A percentile compares a stretch with the other conserved stretches of the same genome.
Conservation (phyloP, 2,888 invertebrate species). For the Drosophila tripunctata region DNA sequence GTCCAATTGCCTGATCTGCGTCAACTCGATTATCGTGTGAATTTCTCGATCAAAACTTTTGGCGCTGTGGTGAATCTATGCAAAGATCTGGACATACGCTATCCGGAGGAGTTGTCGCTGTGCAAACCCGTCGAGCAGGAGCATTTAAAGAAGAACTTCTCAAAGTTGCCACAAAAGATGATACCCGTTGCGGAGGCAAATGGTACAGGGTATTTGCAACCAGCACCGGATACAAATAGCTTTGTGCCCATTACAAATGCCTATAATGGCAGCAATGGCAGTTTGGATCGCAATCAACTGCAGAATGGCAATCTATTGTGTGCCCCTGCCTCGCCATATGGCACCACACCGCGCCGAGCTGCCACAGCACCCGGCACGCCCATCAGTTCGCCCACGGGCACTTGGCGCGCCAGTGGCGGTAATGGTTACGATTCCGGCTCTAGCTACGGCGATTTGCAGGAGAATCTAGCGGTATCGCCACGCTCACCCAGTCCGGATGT, state of each 20-base stretch:
- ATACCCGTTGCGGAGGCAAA: constrained; percentile 80
- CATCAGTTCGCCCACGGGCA: constrained; percentile 89
- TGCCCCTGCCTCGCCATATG: constrained; percentile 85
- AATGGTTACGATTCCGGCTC: constrained; percentile 84
- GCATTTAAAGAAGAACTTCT: constrained; percentile 93
- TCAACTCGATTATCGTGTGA: constrained; percentile 94
- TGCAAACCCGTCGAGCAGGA: constrained; percentile 93
- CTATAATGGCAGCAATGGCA: constrained; percentile 89
- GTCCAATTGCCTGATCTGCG: constrained; percentile 97
- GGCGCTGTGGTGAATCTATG: constrained; percentile 95
- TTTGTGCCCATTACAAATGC: constrained; percentile 90
- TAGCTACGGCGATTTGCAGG: constrained; percentile 85
- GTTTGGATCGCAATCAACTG: constrained; percentile 85
- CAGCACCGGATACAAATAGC: constrained; percentile 91
- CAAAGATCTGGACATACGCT: constrained; percentile 95
- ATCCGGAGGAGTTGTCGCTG: constrained; percentile 98
- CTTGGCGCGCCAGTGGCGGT: constrained; percentile 80
- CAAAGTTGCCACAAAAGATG: constrained; percentile 87
- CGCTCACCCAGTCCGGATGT: constrained; percentile 92
- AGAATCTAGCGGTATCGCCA: constrained; percentile 93
- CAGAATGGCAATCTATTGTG: constrained; percentile 84
- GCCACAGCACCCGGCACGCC: constrained; percentile 85
- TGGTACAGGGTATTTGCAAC: constrained; percentile 82
- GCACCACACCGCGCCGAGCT: constrained; percentile 83
- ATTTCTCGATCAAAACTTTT: constrained; percentile 50